A percentile compares a stretch with the other conserved stretches of the same genome.
These are phyloP conservation scores for Zenarchopterus dispar DNA, from an alignment of 2,797 vertebrate species.

Conservation along the genomic window DNA sequence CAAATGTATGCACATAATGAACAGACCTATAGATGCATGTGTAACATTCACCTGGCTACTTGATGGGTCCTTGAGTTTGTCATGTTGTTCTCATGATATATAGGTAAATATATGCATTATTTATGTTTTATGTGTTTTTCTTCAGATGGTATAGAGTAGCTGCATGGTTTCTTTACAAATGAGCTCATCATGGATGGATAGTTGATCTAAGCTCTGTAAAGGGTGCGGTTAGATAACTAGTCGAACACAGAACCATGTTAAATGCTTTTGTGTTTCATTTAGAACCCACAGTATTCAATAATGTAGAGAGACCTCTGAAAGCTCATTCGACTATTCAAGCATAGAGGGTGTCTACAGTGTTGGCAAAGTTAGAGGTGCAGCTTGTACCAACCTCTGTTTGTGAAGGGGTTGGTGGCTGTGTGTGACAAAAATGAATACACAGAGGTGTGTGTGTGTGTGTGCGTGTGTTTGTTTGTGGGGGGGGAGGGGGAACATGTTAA, in stretches of 20 bases:
- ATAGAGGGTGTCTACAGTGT: constrained; percentile 57
- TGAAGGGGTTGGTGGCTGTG: constrained; percentile 11
- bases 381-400: constrained; percentile 40
- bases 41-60: constrained; percentile 5
- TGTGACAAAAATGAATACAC: constrained; percentile 1
- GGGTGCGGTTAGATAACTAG: constrained; percentile 60
- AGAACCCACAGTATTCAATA: constrained; percentile 76
- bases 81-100: constrained; percentile 2
- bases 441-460: constrained; percentile 4
- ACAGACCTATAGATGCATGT: constrained; percentile 1
- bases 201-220: constrained; percentile 52
- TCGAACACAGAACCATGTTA: constrained; percentile 41
- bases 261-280: constrained; percentile 70
- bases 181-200: constrained; percentile 62
- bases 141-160: constrained; percentile 33
- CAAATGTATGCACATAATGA: not conserved
- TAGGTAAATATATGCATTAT: constrained; percentile 26
- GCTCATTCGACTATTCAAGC: constrained; percentile 64
- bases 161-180: constrained; percentile 37
- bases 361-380: constrained; percentile 55
- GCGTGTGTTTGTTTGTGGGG: too few relatives aligned
- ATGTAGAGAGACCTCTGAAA: constrained; percentile 72
- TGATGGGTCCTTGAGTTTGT: constrained; percentile 26
- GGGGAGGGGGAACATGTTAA: constrained; percentile 7
- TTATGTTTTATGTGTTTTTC: constrained; percentile 16